These are phyloP conservation scores for Pungitius pungitius DNA, from an alignment of 2,113 vertebrate species.

Conservation along the genomic window DNA sequence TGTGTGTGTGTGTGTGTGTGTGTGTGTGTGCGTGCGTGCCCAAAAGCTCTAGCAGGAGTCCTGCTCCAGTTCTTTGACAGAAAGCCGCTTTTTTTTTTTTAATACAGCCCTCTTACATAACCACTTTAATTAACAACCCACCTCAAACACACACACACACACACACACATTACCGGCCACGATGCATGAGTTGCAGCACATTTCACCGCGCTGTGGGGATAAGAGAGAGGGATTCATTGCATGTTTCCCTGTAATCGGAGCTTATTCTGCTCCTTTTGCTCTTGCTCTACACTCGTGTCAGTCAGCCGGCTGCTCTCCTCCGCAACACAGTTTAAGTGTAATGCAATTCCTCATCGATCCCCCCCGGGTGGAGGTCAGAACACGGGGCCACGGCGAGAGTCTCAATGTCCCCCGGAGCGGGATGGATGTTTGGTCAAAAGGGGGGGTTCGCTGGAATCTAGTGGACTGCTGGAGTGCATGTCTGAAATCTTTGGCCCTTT, in stretches of 20 bases:
- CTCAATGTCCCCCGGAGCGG: too few relatives aligned
- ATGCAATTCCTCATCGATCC: constrained; percentile 47
- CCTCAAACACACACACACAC: constrained; percentile 11
- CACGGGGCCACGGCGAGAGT: constrained; percentile 1
- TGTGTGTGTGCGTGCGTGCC: constrained; percentile 13
- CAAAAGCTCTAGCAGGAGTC: constrained; percentile 32
- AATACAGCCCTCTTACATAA: constrained; percentile 30
- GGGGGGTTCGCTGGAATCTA: not conserved
- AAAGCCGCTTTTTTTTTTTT: constrained; percentile 46
- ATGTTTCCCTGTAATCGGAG: constrained; percentile 30
- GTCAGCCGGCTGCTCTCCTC: not conserved
- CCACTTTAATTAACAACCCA: constrained; percentile 50
- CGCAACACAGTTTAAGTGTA: constrained; percentile 11
- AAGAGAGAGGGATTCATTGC: not conserved
- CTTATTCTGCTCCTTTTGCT: constrained; percentile 19
- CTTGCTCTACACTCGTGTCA: not conserved
- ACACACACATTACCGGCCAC: constrained; percentile 10
- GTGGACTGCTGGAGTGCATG: not conserved
- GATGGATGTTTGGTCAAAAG: not conserved
- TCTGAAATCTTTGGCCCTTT: not conserved
- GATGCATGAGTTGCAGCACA: constrained; percentile 9
- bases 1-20: constrained; percentile 2
- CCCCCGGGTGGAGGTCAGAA: constrained; percentile 25
- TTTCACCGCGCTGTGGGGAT: not conserved
- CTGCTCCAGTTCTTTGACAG: constrained; percentile 46